phyloP scores from a whole-genome alignment of 2,113 vertebrate genomes.

The Nothobranchius furzeri region DNA sequence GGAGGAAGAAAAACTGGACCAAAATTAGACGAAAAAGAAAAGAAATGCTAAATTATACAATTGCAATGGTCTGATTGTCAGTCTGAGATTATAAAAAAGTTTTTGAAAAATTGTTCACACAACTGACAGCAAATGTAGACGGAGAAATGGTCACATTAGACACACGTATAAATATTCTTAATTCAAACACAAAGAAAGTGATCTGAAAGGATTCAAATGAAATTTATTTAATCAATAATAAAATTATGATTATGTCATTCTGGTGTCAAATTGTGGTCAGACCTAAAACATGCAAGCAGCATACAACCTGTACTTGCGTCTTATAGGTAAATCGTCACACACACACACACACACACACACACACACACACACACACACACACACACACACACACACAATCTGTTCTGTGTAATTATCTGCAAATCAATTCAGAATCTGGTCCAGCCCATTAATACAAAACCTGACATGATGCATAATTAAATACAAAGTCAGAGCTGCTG shows the following conservation, averaged over 20 bases:
- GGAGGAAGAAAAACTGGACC: slow-evolving; percentile 4
- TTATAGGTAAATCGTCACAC: neutral
- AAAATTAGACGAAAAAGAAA: slow-evolving; percentile 21
- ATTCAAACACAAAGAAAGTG: slow-evolving; percentile 2
- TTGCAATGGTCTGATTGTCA: neutral
- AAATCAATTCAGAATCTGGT: slow-evolving; percentile 16
- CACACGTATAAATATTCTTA: neutral
- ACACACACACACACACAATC: neutral
- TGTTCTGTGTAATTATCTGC: slow-evolving; percentile 6
- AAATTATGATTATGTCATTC: neutral
- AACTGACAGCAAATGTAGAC: slow-evolving; percentile 15
- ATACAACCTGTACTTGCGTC: neutral
- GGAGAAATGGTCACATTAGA: slow-evolving; percentile 3
- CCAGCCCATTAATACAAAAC: slow-evolving; percentile 13
- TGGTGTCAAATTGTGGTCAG: neutral
- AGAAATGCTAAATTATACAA: slow-evolving; percentile 2
- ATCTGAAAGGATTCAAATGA: neutral
- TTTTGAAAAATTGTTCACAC: slow-evolving; percentile 17
- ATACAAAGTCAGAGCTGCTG: slow-evolving; percentile 6
- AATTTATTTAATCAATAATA: neutral
- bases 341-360: neutral
- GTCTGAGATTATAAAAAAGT: slow-evolving; percentile 5
- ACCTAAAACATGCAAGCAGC: neutral
- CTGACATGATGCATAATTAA: slow-evolving; percentile 25
- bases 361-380: neutral